Conservation (phyloP, 2,113 vertebrate genomes). For the Raphicerus campestris region DNA sequence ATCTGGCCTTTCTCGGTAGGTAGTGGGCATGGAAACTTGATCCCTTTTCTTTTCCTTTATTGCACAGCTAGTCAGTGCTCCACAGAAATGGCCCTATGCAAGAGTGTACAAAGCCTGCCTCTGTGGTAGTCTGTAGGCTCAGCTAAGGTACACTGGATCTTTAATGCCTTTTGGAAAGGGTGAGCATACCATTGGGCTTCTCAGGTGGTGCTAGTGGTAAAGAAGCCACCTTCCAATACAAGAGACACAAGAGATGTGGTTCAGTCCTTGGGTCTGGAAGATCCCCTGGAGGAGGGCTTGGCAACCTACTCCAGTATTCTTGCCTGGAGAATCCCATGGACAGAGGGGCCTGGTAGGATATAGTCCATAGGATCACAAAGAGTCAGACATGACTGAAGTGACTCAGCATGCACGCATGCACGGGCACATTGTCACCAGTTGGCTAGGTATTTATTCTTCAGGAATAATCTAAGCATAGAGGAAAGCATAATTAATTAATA, state of each 20-base stretch:
- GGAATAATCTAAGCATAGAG: background rate
- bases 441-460: background rate
- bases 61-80: no score
- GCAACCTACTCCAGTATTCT: background rate
- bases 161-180: background rate
- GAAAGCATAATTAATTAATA: background rate
- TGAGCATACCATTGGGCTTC: background rate
- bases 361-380: background rate
- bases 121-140: fast-evolving
- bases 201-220: background rate
- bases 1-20: background rate
- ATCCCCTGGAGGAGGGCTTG: background rate
- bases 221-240: background rate
- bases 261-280: background rate
- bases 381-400: background rate
- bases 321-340: background rate
- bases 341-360: background rate
- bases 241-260: background rate
- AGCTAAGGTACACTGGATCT: fast-evolving
- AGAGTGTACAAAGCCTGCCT: no score
- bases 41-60: background rate
- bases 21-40: fast-evolving
- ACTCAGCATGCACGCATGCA: background rate
- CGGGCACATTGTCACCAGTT: background rate
- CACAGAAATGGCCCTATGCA: background rate